Evolutionary conservation across 2,888 invertebrate species (phyloP), one percentile per base, ranked within the genome.

Genomic region (Chloromyia formosa): DNA sequence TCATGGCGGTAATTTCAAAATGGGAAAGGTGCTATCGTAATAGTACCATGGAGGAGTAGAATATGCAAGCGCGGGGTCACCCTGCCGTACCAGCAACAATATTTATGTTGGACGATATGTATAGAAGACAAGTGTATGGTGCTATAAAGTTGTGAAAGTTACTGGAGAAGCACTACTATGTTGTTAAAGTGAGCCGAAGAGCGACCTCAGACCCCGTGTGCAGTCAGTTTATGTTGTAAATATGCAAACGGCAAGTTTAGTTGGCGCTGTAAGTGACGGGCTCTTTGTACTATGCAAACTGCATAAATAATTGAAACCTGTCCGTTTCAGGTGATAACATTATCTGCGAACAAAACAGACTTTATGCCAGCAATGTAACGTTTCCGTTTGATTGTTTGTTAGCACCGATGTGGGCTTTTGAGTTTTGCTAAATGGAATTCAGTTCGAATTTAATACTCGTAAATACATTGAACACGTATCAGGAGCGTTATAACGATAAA

Each of bases 131-230:
- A 4, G 40, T 71, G 49, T 35, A 35, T 56, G 58, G 40, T 10
- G 14, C 58, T 58, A 71, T 71, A 71, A 58, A 56, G 71, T 58
- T 71, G 71, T 71, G 71, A 71, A 71, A 71, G 71, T 71, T 54
- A 69, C 69, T 42, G 54, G 18, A 14, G 54, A 16, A 27, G 66
- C 23, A 3, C n/a, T 7, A 18, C 14, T 7, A 10, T 35, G n/a
- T n/a, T n/a, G n/a, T n/a, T n/a, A n/a, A n/a, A n/a, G 2, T 60
- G 60, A 62, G 16, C 16, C 62, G 62, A 40, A 40, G 9, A 35
- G 16, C 42, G 42, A 42, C 42, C 12, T 9, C 12, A n/a, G 49
- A n/a, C 49, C 12, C 49, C 12, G 49, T n/a, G 12, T n/a, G 7
- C n/a, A 40, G 62, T 9, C 27, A 35, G 27, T 35, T 35, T 35